These are phyloP conservation scores for Bombylius discolor DNA, from an alignment of 2,888 invertebrate species.

Conservation along the genomic window DNA sequence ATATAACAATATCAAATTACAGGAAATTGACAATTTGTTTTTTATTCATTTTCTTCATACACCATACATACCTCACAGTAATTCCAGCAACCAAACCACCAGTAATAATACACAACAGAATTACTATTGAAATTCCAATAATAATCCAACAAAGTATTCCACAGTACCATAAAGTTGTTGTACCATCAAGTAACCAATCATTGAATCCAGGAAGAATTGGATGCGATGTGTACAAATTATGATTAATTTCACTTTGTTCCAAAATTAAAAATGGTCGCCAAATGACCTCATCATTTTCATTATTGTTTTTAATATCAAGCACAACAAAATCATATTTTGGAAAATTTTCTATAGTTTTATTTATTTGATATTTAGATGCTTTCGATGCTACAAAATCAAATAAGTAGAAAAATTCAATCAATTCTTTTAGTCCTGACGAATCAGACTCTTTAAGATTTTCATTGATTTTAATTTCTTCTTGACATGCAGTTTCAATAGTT, in stretches of 20 bases:
- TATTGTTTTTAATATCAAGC: constrained; percentile 23
- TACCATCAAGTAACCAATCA: constrained; percentile 32
- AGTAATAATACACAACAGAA: constrained; percentile 27
- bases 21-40: too few relatives aligned
- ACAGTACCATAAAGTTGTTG: constrained; percentile 28
- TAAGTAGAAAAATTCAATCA: constrained; percentile 32
- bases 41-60: too few relatives aligned
- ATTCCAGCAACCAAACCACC: constrained; percentile 33
- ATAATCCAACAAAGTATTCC: constrained; percentile 34
- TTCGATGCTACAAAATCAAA: constrained; percentile 28
- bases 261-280: constrained; percentile 36
- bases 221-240: constrained; percentile 30
- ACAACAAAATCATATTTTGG: constrained; percentile 33
- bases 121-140: constrained; percentile 26
- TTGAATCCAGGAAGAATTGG: constrained; percentile 33
- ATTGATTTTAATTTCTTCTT: not conserved
- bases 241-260: constrained; percentile 27
- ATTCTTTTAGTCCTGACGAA: constrained; percentile 21
- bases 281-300: constrained; percentile 17
- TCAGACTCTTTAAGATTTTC: constrained; percentile 12
- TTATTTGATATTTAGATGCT: not conserved
- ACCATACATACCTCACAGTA: constrained; percentile 28
- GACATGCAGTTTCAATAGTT: not conserved
- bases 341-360: constrained; percentile 18
- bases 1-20: too few relatives aligned